A percentile compares a stretch with the other conserved stretches of the same genome.
These are phyloP conservation scores for Wasmannia auropunctata DNA, from an alignment of 1,140 invertebrate genomes.

Conservation along the genomic window DNA sequence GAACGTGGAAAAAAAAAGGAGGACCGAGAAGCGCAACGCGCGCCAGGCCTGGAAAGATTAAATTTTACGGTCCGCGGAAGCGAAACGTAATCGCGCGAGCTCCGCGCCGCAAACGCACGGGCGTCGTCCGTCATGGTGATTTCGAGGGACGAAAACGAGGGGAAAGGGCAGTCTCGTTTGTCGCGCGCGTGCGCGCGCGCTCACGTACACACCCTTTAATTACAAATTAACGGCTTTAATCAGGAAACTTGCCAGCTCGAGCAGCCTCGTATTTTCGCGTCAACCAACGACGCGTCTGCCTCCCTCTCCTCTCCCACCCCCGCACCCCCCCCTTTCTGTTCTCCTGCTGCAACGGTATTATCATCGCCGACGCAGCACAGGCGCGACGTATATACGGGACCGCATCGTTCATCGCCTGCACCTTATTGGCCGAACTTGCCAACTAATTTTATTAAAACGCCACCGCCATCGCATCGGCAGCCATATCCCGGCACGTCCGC, in stretches of 20 bases:
- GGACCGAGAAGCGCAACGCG: conserved; percentile 10
- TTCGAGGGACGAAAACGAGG: not conserved
- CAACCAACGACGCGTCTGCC: conserved; percentile 58
- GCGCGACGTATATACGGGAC: conserved; percentile 59
- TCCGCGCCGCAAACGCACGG: conserved; percentile 6
- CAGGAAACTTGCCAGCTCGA: conserved; percentile 77
- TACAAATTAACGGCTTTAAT: conserved; percentile 81
- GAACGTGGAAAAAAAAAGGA: not conserved
- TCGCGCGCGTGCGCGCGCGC: conserved; percentile 58
- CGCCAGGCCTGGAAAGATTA: conserved; percentile 27
- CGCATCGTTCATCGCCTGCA: conserved; percentile 75
- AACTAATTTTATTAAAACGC: conserved; percentile 81
- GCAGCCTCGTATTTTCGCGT: conserved; percentile 76
- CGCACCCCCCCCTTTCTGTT: no score
- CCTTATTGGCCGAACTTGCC: conserved; percentile 76
- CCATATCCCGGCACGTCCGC: not conserved
- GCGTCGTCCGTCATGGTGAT: conserved; percentile 44
- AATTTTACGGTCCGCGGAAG: conserved; percentile 48
- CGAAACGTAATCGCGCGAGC: conserved; percentile 54
- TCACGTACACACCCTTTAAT: conserved; percentile 75
- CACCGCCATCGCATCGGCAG: not conserved
- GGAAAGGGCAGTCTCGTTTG: conserved; percentile 35
- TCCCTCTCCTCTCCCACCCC: not conserved
- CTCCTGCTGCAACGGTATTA: conserved; percentile 72
- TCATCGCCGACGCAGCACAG: conserved; percentile 72